A percentile compares a stretch with the other conserved stretches of the same genome.
These are phyloP conservation scores for Irena cyanogastra DNA, from an alignment of 2,113 vertebrate species.

Conservation along the genomic window DNA sequence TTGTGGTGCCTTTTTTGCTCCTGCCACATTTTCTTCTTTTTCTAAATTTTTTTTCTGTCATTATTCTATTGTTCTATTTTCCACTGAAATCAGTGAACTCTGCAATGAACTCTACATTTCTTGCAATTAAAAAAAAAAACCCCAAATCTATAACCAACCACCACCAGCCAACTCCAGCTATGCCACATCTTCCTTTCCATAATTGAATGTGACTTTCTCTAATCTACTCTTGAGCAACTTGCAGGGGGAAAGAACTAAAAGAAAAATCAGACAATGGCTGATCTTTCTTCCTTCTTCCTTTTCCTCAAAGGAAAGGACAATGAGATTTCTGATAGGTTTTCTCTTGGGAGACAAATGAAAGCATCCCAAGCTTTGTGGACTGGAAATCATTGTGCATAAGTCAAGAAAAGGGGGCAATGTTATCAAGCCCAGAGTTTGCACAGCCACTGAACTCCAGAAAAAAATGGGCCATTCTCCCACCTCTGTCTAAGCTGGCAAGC, in stretches of 20 bases:
- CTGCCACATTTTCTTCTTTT: neutral
- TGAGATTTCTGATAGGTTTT: neutral
- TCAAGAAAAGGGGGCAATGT: slow-evolving; percentile 13
- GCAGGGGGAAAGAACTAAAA: neutral
- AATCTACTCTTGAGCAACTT: neutral
- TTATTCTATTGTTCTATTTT: neutral
- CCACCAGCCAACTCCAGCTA: neutral
- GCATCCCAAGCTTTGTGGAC: neutral
- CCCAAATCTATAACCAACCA: neutral
- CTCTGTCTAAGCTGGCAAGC: neutral
- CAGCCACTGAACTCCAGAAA: neutral
- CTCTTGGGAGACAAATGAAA: slow-evolving; percentile 25
- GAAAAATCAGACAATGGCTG: neutral
- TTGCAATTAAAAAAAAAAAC: neutral
- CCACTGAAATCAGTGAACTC: neutral
- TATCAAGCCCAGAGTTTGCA: neutral
- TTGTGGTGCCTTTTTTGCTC: neutral
- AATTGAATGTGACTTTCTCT: neutral
- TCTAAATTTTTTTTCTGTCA: too few relatives aligned
- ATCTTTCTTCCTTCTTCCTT: neutral
- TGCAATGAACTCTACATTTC: neutral
- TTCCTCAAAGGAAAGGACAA: neutral
- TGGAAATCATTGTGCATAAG: slow-evolving; percentile 27
- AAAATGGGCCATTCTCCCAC: neutral
- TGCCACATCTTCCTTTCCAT: neutral